Conservation (phyloP, 1,140 invertebrate species). For the Pseudachorutes palmiensis region DNA sequence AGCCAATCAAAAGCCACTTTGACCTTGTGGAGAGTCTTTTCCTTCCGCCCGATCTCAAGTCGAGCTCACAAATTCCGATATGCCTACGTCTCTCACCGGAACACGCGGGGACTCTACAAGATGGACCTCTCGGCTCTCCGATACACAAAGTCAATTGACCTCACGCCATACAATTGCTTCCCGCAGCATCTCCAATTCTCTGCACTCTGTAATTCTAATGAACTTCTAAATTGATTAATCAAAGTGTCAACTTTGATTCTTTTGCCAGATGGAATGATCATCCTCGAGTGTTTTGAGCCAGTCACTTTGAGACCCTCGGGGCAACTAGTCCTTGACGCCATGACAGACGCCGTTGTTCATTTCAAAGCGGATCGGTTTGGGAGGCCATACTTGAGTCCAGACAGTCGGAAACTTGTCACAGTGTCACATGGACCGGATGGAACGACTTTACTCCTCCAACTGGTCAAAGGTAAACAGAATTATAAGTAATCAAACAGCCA, state of each 20-base stretch:
- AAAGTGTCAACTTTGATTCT: too few species aligned
- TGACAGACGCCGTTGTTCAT: constrained; percentile 63
- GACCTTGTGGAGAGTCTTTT: constrained; percentile 65
- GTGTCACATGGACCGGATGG: constrained; percentile 51
- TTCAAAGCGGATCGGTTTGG: constrained; percentile 58
- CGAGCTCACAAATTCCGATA: constrained; percentile 44
- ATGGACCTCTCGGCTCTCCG: constrained; percentile 65
- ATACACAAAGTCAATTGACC: constrained; percentile 64
- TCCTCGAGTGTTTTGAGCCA: constrained; percentile 62
- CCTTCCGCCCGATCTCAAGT: constrained; percentile 50
- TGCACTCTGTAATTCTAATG: constrained; percentile 60
- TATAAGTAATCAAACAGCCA: background rate
- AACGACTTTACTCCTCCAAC: constrained; percentile 61
- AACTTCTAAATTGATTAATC: too few species aligned
- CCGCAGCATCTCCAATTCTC: constrained; percentile 62
- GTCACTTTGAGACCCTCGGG: constrained; percentile 55
- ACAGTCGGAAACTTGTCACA: constrained; percentile 63
- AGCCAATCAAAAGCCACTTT: constrained; percentile 70
- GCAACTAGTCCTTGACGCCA: constrained; percentile 64
- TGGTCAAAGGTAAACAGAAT: constrained; percentile 51
- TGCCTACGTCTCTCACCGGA: constrained; percentile 67
- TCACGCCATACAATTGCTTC: constrained; percentile 66
- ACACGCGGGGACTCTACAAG: constrained; percentile 66
- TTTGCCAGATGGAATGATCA: constrained; percentile 60
- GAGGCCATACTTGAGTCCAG: constrained; percentile 61